phyloP scores from a whole-genome alignment of 1,140 invertebrate genomes.

The Brevipalpus yothersi region DNA sequence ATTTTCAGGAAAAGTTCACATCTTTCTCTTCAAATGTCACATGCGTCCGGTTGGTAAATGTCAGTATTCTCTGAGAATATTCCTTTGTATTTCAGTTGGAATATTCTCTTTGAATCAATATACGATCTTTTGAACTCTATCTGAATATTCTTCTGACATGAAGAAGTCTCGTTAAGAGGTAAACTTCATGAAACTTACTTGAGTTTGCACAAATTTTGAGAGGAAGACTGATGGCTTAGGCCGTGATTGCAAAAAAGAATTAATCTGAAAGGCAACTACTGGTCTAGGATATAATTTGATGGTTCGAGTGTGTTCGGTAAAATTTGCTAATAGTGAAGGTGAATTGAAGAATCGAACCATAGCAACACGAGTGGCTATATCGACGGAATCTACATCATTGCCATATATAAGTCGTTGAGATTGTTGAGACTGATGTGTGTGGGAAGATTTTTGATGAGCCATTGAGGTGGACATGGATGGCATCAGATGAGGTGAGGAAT shows the following conservation, averaged over 20 bases:
- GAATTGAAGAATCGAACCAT: conserved; percentile 99
- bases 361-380: conserved; percentile 89
- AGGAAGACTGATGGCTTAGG: conserved; percentile 50
- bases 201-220: conserved; percentile 54
- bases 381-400: conserved; percentile 84
- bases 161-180: neutral
- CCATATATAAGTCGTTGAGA: neutral
- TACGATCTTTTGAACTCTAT: too few species aligned
- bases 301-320: conserved; percentile 89
- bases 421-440: neutral
- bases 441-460: neutral
- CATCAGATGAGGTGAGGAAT: neutral
- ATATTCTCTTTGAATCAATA: too few species aligned
- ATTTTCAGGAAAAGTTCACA: neutral
- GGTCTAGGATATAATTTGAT: conserved; percentile 84
- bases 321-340: conserved; percentile 83
- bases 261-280: conserved; percentile 95
- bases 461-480: conserved; percentile 18
- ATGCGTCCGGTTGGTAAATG: too few species aligned
- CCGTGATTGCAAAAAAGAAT: conserved; percentile 81
- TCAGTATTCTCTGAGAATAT: too few species aligned
- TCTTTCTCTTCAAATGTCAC: neutral
- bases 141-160: neutral
- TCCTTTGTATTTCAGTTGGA: too few species aligned
- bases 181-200: conserved; percentile 26